These are phyloP conservation scores for Eptatretus atami DNA, from an alignment of 2,797 vertebrate genomes.

Conservation along the genomic window DNA sequence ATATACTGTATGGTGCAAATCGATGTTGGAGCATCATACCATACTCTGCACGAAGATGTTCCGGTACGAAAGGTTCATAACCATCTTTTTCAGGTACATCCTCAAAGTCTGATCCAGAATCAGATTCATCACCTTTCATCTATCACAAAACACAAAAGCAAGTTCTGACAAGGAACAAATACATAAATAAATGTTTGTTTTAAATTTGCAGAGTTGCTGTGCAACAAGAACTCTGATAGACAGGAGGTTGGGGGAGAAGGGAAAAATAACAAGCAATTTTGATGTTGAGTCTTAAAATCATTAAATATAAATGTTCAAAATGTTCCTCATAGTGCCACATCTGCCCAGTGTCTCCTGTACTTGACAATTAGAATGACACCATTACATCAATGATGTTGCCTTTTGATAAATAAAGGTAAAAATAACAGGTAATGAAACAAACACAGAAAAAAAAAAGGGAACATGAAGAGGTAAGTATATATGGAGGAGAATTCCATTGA, in stretches of 20 bases:
- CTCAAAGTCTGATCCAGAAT: conserved; percentile 42
- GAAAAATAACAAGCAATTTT: too few relatives aligned
- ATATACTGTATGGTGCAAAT: not conserved
- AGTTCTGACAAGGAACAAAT: too few relatives aligned
- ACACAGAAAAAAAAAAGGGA: conserved; percentile 7
- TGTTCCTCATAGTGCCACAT: conserved; percentile 23
- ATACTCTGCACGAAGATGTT: conserved; percentile 37
- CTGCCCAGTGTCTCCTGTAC: conserved; percentile 25
- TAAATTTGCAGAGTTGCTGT: too few relatives aligned
- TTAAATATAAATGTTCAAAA: too few relatives aligned
- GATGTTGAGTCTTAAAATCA: too few relatives aligned
- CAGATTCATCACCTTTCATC: conserved; percentile 7
- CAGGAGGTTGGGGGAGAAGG: too few relatives aligned
- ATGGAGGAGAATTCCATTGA: not conserved
- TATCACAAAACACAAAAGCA: too few relatives aligned
- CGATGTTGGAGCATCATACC: conserved; percentile 21
- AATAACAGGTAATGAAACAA: conserved; percentile 9
- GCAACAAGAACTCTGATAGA: too few relatives aligned
- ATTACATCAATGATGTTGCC: conserved; percentile 14
- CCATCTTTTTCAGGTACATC: conserved; percentile 79
- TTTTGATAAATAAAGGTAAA: conserved; percentile 14
- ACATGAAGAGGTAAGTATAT: not conserved
- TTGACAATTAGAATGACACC: conserved; percentile 20
- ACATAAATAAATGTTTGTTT: too few relatives aligned
- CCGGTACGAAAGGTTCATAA: conserved; percentile 45